phyloP scores from a whole-genome alignment of 2,797 vertebrate species.

The Mus spretus region DNA sequence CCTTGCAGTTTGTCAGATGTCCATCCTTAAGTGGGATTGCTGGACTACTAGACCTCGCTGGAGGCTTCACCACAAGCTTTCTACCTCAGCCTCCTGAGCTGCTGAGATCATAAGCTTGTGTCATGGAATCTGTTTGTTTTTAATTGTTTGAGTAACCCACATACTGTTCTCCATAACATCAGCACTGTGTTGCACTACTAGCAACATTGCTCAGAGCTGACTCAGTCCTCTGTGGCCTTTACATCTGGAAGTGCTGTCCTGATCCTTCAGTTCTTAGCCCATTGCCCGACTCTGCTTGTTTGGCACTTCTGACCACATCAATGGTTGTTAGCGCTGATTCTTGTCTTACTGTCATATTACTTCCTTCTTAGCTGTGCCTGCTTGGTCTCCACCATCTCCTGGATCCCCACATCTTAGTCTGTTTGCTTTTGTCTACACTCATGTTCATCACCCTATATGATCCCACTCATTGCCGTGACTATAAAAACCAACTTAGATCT shows the following conservation, averaged over 20 bases:
- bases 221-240: neutral
- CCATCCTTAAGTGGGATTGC: neutral
- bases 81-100: neutral
- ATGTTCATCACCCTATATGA: neutral
- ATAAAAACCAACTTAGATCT: neutral
- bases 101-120: neutral
- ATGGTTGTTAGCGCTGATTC: neutral
- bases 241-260: neutral
- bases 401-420: neutral
- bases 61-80: neutral
- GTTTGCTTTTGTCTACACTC: neutral
- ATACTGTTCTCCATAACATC: neutral
- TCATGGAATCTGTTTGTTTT: neutral
- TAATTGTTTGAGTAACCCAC: neutral
- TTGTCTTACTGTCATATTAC: neutral
- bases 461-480: neutral
- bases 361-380: neutral
- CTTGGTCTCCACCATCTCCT: neutral
- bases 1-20: neutral
- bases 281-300: neutral
- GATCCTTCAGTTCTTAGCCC: neutral
- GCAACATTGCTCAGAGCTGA: neutral
- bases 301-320: neutral
- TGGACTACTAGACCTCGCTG: neutral
- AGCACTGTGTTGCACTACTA: neutral